Evolutionary conservation across 2,888 invertebrate species (phyloP).

Genomic region (Formica aserva): DNA sequence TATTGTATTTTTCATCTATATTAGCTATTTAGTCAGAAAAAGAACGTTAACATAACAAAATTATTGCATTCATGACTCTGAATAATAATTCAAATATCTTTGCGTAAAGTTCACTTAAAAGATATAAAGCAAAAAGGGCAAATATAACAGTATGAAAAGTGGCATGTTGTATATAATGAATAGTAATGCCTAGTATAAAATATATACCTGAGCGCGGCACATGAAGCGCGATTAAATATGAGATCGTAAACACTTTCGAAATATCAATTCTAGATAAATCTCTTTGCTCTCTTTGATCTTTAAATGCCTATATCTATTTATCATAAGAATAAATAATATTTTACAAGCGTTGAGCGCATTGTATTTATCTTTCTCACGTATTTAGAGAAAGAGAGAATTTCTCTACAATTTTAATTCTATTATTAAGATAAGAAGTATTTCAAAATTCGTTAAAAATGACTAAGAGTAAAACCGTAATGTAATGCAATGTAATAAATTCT

Average conservation of each 20-base stretch:
- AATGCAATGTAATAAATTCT: background rate
- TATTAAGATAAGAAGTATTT: background rate
- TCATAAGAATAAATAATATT: background rate
- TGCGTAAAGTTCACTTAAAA: background rate
- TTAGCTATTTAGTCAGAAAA: background rate
- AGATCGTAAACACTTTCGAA: constrained; percentile 14
- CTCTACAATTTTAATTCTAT: background rate
- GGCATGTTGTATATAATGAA: background rate
- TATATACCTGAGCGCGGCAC: background rate
- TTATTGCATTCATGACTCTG: background rate
- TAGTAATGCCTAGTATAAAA: constrained; percentile 33
- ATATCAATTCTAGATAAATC: constrained; percentile 27
- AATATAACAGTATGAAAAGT: constrained; percentile 38
- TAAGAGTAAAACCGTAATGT: too few species aligned
- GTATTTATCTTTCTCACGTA: background rate
- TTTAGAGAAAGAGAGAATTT: background rate
- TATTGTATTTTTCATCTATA: background rate
- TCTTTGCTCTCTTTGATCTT: background rate
- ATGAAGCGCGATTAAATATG: constrained; percentile 2
- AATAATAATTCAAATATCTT: constrained; percentile 5
- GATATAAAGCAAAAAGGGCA: background rate
- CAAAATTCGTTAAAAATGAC: background rate
- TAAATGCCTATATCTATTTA: background rate
- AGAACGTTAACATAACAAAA: background rate
- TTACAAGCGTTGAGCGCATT: background rate